Evolutionary conservation across 2,888 invertebrate genomes (phyloP).

Genomic region (Oscheius myriophilus): DNA sequence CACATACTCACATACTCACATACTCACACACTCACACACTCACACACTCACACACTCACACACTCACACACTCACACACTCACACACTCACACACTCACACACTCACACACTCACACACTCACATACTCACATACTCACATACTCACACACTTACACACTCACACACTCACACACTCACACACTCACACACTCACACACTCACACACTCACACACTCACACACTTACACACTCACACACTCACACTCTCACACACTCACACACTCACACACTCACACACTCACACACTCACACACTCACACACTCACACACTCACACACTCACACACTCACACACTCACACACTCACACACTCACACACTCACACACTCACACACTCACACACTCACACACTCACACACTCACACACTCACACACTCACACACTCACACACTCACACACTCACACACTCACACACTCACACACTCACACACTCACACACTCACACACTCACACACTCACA

Average conservation of each 20-base stretch:
- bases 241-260: not conserved
- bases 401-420: not conserved
- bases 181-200: not conserved
- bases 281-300: not conserved
- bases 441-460: not conserved
- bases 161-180: not conserved
- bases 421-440: not conserved
- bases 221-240: too few species aligned
- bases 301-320: not conserved
- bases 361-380: not conserved
- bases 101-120: not conserved
- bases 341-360: not conserved
- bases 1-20: not conserved
- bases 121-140: not conserved
- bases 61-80: not conserved
- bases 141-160: not conserved
- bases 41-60: not conserved
- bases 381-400: not conserved
- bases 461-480: not conserved
- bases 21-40: not conserved
- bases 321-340: not conserved
- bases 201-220: not conserved
- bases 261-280: not conserved
- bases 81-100: not conserved
- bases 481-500: not conserved